Evolutionary conservation across 37 sponge, comb jelly and placozoan species (phyloP).

Genomic region (Dysidea cf. avara): DNA sequence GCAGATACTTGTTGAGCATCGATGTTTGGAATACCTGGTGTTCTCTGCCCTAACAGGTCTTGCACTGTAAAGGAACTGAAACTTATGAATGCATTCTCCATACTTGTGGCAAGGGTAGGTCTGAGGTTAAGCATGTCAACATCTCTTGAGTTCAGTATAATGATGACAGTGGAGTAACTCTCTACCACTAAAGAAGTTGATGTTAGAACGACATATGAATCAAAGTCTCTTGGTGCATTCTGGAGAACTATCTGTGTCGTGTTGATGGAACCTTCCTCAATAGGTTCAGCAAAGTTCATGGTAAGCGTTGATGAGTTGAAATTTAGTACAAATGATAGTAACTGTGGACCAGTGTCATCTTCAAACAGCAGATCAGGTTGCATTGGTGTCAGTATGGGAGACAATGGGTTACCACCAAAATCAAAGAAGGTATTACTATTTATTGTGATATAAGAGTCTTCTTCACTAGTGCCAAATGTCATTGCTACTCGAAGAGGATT

Average conservation of each 20-base stretch:
- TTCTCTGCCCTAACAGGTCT: conserved; percentile 52
- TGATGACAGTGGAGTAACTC: conserved; percentile 51
- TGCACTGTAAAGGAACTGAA: conserved; percentile 45
- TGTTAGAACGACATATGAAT: conserved; percentile 38
- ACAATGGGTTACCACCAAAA: conserved; percentile 45
- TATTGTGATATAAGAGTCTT: conserved; percentile 60
- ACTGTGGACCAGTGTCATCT: conserved; percentile 56
- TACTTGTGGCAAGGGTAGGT: conserved; percentile 52
- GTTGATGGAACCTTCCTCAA: conserved; percentile 52
- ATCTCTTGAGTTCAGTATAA: conserved; percentile 50
- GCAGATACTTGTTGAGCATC: conserved; percentile 55
- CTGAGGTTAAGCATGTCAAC: conserved; percentile 66
- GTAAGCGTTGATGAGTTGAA: conserved; percentile 52
- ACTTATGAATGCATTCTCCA: conserved; percentile 56
- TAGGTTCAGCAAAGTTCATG: conserved; percentile 78
- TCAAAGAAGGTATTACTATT: conserved; percentile 49
- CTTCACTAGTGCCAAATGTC: conserved; percentile 28
- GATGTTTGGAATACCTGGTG: conserved; percentile 40
- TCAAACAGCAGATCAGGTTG: conserved; percentile 20
- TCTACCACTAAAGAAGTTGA: conserved; percentile 20
- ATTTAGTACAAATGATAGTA: conserved; percentile 59
- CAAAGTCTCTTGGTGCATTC: conserved; percentile 46
- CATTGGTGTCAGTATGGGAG: conserved; percentile 10
- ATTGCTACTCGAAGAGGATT: conserved; percentile 56
- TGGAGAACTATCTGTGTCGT: conserved; percentile 56